Conservation (phyloP, 2,113 vertebrate genomes). For the Caretta caretta region DNA sequence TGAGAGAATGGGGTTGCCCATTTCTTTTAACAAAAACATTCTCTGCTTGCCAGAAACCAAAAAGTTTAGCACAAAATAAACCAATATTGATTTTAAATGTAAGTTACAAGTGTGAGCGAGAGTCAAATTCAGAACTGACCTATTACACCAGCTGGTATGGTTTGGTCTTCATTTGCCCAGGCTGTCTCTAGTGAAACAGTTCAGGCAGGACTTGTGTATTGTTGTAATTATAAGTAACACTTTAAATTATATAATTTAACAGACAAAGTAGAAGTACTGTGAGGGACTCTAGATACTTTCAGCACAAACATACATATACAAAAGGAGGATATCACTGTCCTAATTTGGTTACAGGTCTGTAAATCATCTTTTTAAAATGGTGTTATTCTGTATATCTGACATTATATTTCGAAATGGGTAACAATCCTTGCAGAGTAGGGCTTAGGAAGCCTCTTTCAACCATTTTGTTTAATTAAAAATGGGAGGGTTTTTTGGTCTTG, state of each 20-base stretch:
- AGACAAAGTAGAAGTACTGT: not conserved
- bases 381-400: not conserved
- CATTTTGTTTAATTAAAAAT: not conserved
- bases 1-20: not conserved
- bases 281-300: not conserved
- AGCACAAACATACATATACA: not conserved
- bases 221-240: not conserved
- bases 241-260: not conserved
- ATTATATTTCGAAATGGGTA: not conserved
- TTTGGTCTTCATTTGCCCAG: not conserved
- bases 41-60: not conserved
- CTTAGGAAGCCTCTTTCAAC: not conserved
- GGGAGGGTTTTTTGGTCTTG: not conserved
- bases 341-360: not conserved
- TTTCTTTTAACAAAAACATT: constrained; percentile 7
- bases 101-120: not conserved
- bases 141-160: not conserved
- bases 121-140: not conserved
- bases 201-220: not conserved
- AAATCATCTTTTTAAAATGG: not conserved
- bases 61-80: not conserved
- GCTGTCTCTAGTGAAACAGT: not conserved
- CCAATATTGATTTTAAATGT: not conserved
- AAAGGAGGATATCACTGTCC: rapidly evolving
- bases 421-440: not conserved